Evolutionary conservation across 1,140 invertebrate species (phyloP).

Genomic region (Goniozus legneri): DNA sequence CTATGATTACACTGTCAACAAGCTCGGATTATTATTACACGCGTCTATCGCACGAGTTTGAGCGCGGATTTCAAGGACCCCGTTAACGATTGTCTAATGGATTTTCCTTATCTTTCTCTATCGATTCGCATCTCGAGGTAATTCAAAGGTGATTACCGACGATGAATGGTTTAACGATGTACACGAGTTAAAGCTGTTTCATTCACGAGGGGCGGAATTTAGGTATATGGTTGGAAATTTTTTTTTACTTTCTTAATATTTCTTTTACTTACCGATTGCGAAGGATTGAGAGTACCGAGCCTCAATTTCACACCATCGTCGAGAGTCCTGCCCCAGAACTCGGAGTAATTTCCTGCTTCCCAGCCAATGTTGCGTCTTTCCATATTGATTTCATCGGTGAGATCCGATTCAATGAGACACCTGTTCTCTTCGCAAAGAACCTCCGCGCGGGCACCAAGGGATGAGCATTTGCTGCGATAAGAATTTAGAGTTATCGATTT

Average conservation of each 20-base stretch:
- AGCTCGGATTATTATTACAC: too few species aligned
- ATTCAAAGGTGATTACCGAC: too few species aligned
- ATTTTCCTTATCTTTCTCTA: conserved; percentile 57
- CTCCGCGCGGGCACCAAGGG: conserved; percentile 45
- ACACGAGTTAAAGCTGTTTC: too few species aligned
- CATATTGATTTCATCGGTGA: conserved; percentile 67
- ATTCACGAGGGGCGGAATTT: too few species aligned
- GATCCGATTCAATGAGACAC: conserved; percentile 70
- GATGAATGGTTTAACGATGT: too few species aligned
- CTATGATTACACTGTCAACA: too few species aligned
- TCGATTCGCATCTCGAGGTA: neutral
- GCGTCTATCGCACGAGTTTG: too few species aligned
- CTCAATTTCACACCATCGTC: conserved; percentile 73
- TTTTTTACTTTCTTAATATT: neutral
- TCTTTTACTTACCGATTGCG: conserved; percentile 46
- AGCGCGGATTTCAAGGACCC: too few species aligned
- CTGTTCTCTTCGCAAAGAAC: conserved; percentile 68
- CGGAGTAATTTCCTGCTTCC: conserved; percentile 75
- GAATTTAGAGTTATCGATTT: neutral
- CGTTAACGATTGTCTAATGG: conserved; percentile 29
- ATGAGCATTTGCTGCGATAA: conserved; percentile 61
- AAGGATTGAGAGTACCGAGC: conserved; percentile 65
- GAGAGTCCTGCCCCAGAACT: conserved; percentile 81
- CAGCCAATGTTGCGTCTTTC: conserved; percentile 59
- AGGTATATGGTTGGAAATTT: neutral